Base-by-base conservation (phyloP, 2,113 vertebrate species). In the Triplophysa siluroides region DNA sequence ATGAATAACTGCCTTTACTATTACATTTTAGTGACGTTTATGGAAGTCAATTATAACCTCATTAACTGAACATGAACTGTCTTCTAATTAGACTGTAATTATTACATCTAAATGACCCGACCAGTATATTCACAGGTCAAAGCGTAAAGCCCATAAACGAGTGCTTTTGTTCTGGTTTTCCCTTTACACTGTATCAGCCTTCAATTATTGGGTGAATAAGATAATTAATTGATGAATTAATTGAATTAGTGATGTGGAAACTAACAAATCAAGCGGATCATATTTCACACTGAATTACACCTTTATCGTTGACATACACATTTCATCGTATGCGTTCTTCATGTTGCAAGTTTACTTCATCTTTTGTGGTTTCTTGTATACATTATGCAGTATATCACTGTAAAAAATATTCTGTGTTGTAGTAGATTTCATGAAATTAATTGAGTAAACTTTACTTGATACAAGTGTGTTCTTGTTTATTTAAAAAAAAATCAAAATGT, bases 41-140 rank as follows among this genome's bases (percentile, higher is more conserved):
- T 76, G 60, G 82, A 61, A 62, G 62, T 84, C 78, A 87, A 79
- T 86, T 81, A 84, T 66, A 41, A 66, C 24, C 19, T 81, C 45
- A 54, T 68, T 81, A 84, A 47, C 81, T 65, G 76, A 87, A n/a
- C n/a, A n/a, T n/a, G n/a, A n/a, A n/a, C n/a, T n/a, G n/a, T 21
- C 80, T 90, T 86, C 76, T 86, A 87, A 91, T 92, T 88, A 90
- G 76, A 62, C 65, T 63, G 60, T 66, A 81, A 81, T 89, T 90
- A 91, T 90, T 90, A 89, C 89, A 86, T 89, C 83, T 86, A 90
- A 91, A 92, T 90, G 67, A 91, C 84, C 86, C 90, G 87, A 90
- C 88, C 86, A 87, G 85, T 86, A 80, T 84, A 86, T 86, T 88
- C 82, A 86, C 80, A 81, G 84, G 76, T n/a, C 85, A 85, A 80